These are phyloP conservation scores for Anomalospiza imberbis DNA, from an alignment of 2,797 vertebrate genomes.

Conservation along the genomic window DNA sequence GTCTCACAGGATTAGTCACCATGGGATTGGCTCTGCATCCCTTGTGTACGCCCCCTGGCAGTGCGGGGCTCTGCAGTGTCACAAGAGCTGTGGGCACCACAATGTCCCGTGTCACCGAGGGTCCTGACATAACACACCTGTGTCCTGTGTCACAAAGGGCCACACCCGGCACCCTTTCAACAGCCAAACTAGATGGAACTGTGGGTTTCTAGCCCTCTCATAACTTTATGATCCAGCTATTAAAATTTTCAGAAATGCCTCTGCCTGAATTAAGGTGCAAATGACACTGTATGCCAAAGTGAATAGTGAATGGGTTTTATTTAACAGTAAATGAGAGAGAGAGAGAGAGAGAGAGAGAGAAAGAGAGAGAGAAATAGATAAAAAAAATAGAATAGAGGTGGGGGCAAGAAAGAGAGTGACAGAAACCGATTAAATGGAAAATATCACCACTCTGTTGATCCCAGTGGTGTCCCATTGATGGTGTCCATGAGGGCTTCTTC, in stretches of 20 bases:
- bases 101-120: fast-evolving
- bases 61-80: fast-evolving
- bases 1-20: background rate
- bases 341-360: too few species aligned
- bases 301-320: background rate
- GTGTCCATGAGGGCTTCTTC: background rate
- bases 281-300: background rate
- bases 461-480: fast-evolving
- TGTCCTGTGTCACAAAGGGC: background rate
- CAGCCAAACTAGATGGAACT: background rate
- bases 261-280: background rate
- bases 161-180: fast-evolving
- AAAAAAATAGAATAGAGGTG: too few species aligned
- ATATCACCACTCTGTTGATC: background rate
- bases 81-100: too few species aligned
- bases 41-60: background rate
- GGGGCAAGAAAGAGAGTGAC: background rate
- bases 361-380: too few species aligned
- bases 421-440: background rate
- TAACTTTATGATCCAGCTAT: background rate
- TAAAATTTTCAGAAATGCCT: background rate
- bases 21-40: fast-evolving
- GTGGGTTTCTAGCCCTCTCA: background rate
- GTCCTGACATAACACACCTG: fast-evolving
- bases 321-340: background rate